A percentile compares a stretch with the other conserved stretches of the same genome.
Conservation (phyloP, 1,140 invertebrate species). For the Antheraea pernyi region DNA sequence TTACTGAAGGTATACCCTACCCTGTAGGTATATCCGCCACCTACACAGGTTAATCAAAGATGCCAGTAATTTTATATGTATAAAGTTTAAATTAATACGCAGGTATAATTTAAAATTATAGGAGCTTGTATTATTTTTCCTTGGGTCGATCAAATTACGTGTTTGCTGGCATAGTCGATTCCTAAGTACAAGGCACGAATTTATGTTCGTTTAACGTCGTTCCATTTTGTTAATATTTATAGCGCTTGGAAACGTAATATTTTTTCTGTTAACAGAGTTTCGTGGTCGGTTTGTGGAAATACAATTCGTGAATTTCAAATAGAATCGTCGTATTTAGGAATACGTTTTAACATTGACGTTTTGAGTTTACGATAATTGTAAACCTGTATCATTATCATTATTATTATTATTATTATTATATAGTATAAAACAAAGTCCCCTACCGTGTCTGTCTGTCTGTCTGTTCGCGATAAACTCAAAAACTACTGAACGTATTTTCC, state of each 20-base stretch:
- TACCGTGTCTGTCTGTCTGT: too few relatives aligned
- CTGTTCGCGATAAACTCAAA: too few relatives aligned
- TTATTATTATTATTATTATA: too few relatives aligned
- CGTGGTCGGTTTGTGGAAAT: background rate
- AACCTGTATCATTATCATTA: too few relatives aligned
- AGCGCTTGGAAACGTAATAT: background rate
- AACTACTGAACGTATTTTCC: too few relatives aligned
- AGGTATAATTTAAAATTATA: background rate
- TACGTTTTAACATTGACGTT: too few relatives aligned
- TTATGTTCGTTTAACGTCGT: background rate
- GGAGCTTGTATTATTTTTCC: background rate
- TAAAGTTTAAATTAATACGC: background rate
- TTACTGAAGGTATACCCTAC: too few relatives aligned
- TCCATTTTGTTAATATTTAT: conserved; percentile 3
- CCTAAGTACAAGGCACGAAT: background rate
- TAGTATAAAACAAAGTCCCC: too few relatives aligned
- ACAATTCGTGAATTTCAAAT: background rate
- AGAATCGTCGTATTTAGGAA: too few relatives aligned
- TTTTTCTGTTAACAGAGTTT: background rate
- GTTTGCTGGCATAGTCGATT: background rate
- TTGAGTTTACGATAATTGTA: too few relatives aligned
- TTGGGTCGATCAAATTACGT: background rate
- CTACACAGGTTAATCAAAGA: background rate
- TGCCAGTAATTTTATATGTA: background rate
- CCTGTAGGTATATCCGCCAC: too few relatives aligned